Base-by-base conservation (phyloP, 2,888 invertebrate species). In the Altica lythri region DNA sequence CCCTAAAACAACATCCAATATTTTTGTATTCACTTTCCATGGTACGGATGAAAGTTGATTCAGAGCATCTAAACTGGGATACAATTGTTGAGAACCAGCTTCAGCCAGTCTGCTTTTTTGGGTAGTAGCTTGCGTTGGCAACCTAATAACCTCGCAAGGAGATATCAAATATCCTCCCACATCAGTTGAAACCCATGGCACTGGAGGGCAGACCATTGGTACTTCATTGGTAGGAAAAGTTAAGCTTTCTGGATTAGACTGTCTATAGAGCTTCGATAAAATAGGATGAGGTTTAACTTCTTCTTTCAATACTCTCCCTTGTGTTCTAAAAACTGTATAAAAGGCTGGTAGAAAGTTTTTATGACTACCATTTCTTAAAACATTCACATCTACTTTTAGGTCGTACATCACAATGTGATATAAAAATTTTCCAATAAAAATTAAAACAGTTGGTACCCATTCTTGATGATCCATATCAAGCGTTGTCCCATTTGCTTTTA, bases 41-140 rank as follows among this genome's bases (percentile, higher is more conserved):
- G 98, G 95, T 53, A 94, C 86, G 44, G 90, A 84, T 0, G 89
- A 88, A n/a, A 98, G 81, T 71, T 94, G 90, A 79, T 98, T 99
- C 27, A 99, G 80, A 14, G 93, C 87, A 78, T 99, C 98, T 43
- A 95, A 79, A 1, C 89, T 84, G 0, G 97, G 94, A 75, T 89
- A 88, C 18, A 95, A 74, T 63, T 86, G 78, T 16, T 81, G 78
- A 0, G 79, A 70, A 1, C 84, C 81, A 1, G 82, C 77, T 12
- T 81, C 78, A 29, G 81, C 77, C 46, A 93, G 75, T 2, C 84
- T 78, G 13, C 83, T 78, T 79, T 80, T 81, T 70, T 91, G 90
- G 53, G 81, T 82, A 43, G 80, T 75, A 46, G 88, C 86, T 67
- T 83, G 79, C 40, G 74, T 74, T 0, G 85, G 84, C 70, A 87